Evolutionary conservation across 1,140 invertebrate genomes (phyloP).

Genomic region (Paraescarpia echinospica): DNA sequence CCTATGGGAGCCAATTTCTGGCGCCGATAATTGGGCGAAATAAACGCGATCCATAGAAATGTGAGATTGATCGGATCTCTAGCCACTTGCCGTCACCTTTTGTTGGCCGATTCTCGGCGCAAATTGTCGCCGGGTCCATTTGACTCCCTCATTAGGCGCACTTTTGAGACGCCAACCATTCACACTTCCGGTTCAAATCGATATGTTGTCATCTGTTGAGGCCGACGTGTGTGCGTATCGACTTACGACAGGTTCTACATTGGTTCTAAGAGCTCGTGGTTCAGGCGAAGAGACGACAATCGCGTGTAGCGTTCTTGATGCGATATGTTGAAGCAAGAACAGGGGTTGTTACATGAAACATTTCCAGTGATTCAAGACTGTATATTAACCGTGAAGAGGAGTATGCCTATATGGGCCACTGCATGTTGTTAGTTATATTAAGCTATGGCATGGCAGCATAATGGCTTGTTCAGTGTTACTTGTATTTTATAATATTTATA

Average conservation of each 20-base stretch:
- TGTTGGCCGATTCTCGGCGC: background rate
- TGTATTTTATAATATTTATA: too few relatives aligned
- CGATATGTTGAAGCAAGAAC: background rate
- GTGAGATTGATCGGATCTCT: background rate
- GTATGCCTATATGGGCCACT: background rate
- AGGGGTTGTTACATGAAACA: background rate
- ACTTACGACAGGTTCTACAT: background rate
- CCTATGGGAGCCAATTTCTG: background rate
- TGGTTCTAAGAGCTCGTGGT: background rate
- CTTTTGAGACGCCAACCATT: background rate
- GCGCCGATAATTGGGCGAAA: background rate
- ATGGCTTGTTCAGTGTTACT: too few relatives aligned
- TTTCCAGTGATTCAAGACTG: background rate
- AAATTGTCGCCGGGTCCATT: background rate
- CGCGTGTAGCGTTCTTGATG: background rate
- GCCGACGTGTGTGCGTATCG: background rate
- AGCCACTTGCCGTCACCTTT: background rate
- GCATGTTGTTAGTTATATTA: too few relatives aligned
- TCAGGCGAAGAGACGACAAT: background rate
- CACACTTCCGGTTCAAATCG: background rate
- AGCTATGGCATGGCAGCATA: too few relatives aligned
- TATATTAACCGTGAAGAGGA: background rate
- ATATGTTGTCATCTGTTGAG: background rate
- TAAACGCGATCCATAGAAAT: constrained; percentile 5
- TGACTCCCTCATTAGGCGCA: background rate